A percentile compares a stretch with the other conserved stretches of the same genome.
Evolutionary conservation across 2,113 vertebrate species (phyloP).

Genomic region (Poeciliopsis retropinna): DNA sequence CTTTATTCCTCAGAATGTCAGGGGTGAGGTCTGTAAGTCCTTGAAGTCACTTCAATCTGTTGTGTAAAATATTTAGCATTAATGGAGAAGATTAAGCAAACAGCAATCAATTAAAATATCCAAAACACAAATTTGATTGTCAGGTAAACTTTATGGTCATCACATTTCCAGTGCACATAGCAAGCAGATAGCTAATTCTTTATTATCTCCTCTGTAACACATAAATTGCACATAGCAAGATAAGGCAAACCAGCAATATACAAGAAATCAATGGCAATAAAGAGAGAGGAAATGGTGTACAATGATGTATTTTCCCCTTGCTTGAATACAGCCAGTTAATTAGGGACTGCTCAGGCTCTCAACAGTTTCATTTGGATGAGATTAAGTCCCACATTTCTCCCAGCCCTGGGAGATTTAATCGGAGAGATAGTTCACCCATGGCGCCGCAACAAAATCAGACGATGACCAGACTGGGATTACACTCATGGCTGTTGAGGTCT

Average conservation of each 20-base stretch:
- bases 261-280: conserved; percentile 70
- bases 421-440: conserved; percentile 52
- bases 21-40: conserved; percentile 8
- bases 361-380: conserved; percentile 66
- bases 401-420: conserved; percentile 64
- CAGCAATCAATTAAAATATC: conserved; percentile 3
- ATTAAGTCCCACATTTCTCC: conserved; percentile 64
- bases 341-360: conserved; percentile 60
- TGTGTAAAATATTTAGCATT: background rate
- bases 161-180: background rate
- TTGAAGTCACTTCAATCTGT: conserved; percentile 8
- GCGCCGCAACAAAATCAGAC: conserved; percentile 47
- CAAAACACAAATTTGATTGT: background rate
- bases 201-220: conserved; percentile 24
- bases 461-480: conserved; percentile 67
- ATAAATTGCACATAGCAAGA: conserved; percentile 30
- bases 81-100: background rate
- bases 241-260: conserved; percentile 58
- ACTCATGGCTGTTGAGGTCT: conserved; percentile 42
- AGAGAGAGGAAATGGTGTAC: conserved; percentile 52
- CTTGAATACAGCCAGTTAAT: conserved; percentile 64
- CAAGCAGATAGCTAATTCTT: conserved; percentile 28
- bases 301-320: conserved; percentile 59
- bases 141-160: background rate
- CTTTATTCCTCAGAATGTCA: conserved; percentile 52